A percentile compares a stretch with the other conserved stretches of the same genome.
phyloP scores from a whole-genome alignment of 2,888 invertebrate genomes.

The Eupithecia insigniata region DNA sequence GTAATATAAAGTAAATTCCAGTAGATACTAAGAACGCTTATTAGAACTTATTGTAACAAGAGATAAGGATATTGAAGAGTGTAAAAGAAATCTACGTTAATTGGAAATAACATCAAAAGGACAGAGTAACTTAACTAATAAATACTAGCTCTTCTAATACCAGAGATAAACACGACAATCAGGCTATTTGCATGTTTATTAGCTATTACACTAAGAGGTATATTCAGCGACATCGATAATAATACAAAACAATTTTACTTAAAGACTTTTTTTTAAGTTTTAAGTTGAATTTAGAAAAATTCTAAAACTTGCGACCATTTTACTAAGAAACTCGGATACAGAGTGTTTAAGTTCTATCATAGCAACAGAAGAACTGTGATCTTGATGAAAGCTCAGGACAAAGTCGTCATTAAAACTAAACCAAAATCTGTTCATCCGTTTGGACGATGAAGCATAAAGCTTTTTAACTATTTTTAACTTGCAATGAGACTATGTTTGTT shows the following conservation, averaged over 20 bases:
- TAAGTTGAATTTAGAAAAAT: too few species aligned
- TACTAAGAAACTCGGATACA: too few species aligned
- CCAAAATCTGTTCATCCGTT: too few species aligned
- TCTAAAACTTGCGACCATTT: too few species aligned
- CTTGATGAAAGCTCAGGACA: too few species aligned
- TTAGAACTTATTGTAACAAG: not conserved
- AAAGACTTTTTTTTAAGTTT: too few species aligned
- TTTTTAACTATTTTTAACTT: too few species aligned
- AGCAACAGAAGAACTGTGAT: too few species aligned
- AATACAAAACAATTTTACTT: not conserved
- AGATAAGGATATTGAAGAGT: not conserved
- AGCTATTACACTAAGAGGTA: conserved; percentile 1
- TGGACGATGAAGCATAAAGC: too few species aligned
- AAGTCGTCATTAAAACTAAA: too few species aligned
- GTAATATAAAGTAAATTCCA: not conserved
- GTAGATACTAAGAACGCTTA: not conserved
- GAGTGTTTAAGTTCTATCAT: too few species aligned
- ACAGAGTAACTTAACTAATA: not conserved
- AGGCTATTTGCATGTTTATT: not conserved
- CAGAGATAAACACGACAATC: not conserved
- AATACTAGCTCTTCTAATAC: not conserved
- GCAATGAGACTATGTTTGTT: too few species aligned
- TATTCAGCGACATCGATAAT: not conserved
- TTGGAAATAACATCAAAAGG: not conserved
- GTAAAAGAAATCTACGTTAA: not conserved